These are phyloP conservation scores for Mamestra configurata DNA, from an alignment of 1,140 invertebrate genomes.

Conservation along the genomic window DNA sequence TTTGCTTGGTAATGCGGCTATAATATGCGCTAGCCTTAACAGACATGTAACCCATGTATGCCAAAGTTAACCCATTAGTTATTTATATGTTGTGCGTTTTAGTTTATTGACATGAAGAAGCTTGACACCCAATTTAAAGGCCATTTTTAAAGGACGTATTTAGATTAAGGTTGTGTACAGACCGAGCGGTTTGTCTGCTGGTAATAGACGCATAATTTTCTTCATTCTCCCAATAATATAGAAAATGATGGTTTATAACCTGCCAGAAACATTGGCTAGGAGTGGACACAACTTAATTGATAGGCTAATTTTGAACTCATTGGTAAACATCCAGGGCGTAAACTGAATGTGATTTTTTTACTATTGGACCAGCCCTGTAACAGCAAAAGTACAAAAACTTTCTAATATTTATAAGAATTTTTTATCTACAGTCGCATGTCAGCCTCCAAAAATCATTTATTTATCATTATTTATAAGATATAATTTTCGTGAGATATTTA, in stretches of 20 bases:
- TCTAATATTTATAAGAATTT: no score
- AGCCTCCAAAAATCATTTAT: no score
- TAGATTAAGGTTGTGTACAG: slow-evolving; percentile 4
- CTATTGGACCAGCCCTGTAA: neutral
- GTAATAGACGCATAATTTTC: neutral
- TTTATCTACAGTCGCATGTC: no score
- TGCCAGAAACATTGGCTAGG: neutral
- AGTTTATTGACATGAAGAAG: slow-evolving; percentile 44
- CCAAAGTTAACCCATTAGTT: slow-evolving; percentile 35
- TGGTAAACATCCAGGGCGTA: neutral
- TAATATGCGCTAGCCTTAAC: slow-evolving; percentile 2
- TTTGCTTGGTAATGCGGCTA: no score
- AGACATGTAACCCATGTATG: neutral
- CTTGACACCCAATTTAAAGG: slow-evolving; percentile 37
- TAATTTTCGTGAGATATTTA: no score
- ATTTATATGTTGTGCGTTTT: slow-evolving; percentile 19
- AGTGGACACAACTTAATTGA: neutral
- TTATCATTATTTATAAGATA: no score
- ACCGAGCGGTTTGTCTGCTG: no score
- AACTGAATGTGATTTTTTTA: neutral
- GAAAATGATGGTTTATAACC: neutral
- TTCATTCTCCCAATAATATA: neutral
- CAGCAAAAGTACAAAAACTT: no score
- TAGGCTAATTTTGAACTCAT: neutral
- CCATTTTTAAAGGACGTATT: neutral